These are phyloP conservation scores for Pseudolaguvia tuberculata DNA, from an alignment of 2,113 vertebrate genomes.

Conservation along the genomic window DNA sequence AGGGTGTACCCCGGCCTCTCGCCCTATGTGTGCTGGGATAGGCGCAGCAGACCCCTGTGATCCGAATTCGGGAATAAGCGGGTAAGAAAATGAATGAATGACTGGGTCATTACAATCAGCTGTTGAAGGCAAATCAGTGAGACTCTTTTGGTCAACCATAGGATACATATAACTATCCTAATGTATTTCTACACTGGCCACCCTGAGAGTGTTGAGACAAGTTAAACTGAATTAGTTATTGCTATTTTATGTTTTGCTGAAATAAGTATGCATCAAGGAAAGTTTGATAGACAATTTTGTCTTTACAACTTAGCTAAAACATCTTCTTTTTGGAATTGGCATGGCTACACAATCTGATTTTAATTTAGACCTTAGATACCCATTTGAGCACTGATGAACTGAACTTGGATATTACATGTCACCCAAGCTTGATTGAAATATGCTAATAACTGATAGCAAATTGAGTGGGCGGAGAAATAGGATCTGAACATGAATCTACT, in stretches of 20 bases:
- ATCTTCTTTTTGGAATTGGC: neutral
- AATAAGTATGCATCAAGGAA: slow-evolving; percentile 25
- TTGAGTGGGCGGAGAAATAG: neutral
- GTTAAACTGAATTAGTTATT: slow-evolving; percentile 34
- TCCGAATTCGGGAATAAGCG: too few species aligned
- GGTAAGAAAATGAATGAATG: too few species aligned
- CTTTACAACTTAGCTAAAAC: neutral
- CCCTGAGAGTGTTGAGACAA: slow-evolving; percentile 27
- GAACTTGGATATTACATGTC: slow-evolving; percentile 2
- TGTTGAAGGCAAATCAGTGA: too few species aligned
- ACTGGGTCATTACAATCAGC: too few species aligned
- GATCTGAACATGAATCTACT: neutral
- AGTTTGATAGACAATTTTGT: slow-evolving; percentile 14
- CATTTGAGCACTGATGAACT: slow-evolving; percentile 10
- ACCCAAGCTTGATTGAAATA: neutral
- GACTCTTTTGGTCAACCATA: too few species aligned
- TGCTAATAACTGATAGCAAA: neutral
- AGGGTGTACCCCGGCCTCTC: too few species aligned
- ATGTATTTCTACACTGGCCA: slow-evolving; percentile 20
- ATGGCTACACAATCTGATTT: slow-evolving; percentile 1
- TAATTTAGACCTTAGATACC: neutral
- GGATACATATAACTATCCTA: too few species aligned
- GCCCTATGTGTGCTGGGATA: too few species aligned
- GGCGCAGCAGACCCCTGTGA: too few species aligned
- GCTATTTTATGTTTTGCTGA: neutral